phyloP scores from a whole-genome alignment of 2,888 invertebrate species.

The Xylota sylvarum region DNA sequence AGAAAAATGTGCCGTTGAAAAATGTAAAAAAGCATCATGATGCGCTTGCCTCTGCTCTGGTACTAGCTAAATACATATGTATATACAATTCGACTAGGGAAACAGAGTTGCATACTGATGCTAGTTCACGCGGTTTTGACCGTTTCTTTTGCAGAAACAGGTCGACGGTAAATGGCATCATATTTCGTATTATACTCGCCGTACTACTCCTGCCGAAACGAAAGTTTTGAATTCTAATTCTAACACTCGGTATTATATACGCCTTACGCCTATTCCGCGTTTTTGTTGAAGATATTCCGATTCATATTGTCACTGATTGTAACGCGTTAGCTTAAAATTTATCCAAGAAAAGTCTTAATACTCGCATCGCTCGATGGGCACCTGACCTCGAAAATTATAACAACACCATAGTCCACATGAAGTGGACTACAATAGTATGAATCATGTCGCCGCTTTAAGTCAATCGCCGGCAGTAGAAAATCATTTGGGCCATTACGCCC shows the following conservation, averaged over 20 bases:
- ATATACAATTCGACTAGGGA: slow-evolving; percentile 78
- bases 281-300: slow-evolving; percentile 78
- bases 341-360: slow-evolving; percentile 74
- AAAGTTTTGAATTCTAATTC: too few relatives aligned
- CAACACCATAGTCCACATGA: slow-evolving; percentile 75
- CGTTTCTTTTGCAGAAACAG: too few relatives aligned
- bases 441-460: slow-evolving; percentile 80
- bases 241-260: too few relatives aligned
- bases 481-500: background rate
- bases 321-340: slow-evolving; percentile 74
- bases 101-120: slow-evolving; percentile 80
- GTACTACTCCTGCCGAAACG: too few relatives aligned
- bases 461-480: slow-evolving; percentile 21
- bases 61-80: slow-evolving; percentile 80
- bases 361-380: slow-evolving; percentile 76
- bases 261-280: slow-evolving; percentile 71
- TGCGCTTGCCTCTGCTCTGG: slow-evolving; percentile 60
- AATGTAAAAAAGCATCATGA: slow-evolving; percentile 41
- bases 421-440: slow-evolving; percentile 76
- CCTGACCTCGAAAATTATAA: slow-evolving; percentile 68
- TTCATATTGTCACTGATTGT: slow-evolving; percentile 79
- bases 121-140: slow-evolving; percentile 78
- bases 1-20: slow-evolving; percentile 36
- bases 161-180: too few relatives aligned
- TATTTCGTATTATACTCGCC: too few relatives aligned